Evolutionary conservation across 2,797 vertebrate genomes (phyloP).

Genomic region (Mormyrops boulengeri): DNA sequence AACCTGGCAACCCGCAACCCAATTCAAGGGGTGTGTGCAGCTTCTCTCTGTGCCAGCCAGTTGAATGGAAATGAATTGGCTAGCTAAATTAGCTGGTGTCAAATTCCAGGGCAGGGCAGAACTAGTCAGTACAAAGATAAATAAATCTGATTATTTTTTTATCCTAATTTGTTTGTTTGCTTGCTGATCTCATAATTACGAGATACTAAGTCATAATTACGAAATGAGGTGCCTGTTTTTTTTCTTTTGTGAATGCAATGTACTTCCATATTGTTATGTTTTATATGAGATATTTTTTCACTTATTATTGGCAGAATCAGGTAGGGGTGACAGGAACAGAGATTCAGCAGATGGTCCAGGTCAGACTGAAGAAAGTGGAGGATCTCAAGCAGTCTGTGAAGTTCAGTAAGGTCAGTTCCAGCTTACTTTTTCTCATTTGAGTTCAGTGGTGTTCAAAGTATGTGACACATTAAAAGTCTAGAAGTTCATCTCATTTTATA

Average conservation of each 20-base stretch:
- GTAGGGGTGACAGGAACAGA: conserved; percentile 37
- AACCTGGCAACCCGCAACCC: background rate
- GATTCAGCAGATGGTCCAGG: conserved; percentile 51
- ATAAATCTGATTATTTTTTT: background rate
- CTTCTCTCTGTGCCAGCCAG: background rate
- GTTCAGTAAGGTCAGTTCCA: conserved; percentile 53
- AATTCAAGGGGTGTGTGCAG: background rate
- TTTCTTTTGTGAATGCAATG: background rate
- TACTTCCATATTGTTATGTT: background rate
- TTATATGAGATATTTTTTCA: conserved; percentile 1
- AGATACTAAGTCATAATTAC: background rate
- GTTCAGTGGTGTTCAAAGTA: background rate
- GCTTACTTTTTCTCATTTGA: background rate
- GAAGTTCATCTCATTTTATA: background rate
- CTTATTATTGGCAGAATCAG: conserved; percentile 34
- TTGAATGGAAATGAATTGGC: background rate
- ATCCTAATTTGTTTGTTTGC: background rate
- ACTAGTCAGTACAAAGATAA: background rate
- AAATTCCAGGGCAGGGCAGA: background rate
- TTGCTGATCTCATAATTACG: background rate
- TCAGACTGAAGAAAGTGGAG: conserved; percentile 46
- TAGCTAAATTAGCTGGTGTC: background rate
- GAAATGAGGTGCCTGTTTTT: background rate
- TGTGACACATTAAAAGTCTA: background rate
- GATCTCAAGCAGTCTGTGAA: conserved; percentile 50